These are phyloP conservation scores for Alligator sinensis DNA, from an alignment of 2,113 vertebrate genomes.

Conservation along the genomic window DNA sequence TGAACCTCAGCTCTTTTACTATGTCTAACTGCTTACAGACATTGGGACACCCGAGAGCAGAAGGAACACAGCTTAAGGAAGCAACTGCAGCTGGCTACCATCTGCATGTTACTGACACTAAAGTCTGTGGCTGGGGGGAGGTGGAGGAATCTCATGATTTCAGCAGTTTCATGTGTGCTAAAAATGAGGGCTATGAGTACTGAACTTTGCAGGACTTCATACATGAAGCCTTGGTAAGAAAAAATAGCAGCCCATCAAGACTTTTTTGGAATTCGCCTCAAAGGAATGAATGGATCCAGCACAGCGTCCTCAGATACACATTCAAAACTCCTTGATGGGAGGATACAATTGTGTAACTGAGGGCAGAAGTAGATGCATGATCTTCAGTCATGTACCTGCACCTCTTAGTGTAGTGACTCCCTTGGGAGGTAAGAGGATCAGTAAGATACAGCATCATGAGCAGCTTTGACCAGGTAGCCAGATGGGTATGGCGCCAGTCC, in stretches of 20 bases:
- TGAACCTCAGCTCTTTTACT: neutral
- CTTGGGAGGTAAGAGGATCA: neutral
- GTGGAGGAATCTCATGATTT: too few relatives aligned
- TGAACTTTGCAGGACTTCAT: neutral
- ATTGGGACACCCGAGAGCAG: neutral
- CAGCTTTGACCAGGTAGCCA: neutral
- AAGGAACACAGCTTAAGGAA: neutral
- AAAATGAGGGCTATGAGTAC: neutral
- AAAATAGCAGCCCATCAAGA: neutral
- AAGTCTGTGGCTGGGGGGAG: too few relatives aligned
- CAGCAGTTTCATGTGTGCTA: neutral
- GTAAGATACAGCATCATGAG: neutral
- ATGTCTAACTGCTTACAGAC: neutral
- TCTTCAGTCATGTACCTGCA: neutral
- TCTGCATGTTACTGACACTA: neutral
- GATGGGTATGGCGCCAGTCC: neutral
- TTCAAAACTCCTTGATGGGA: neutral
- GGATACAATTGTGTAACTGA: neutral
- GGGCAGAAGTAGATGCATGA: neutral
- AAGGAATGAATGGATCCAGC: neutral
- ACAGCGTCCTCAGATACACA: neutral
- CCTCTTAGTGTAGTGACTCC: neutral
- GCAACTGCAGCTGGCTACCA: neutral
- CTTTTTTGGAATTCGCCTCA: neutral
- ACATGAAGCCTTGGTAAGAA: neutral